Conservation (phyloP, 2,888 invertebrate species). For the Apocheima hispidaria region DNA sequence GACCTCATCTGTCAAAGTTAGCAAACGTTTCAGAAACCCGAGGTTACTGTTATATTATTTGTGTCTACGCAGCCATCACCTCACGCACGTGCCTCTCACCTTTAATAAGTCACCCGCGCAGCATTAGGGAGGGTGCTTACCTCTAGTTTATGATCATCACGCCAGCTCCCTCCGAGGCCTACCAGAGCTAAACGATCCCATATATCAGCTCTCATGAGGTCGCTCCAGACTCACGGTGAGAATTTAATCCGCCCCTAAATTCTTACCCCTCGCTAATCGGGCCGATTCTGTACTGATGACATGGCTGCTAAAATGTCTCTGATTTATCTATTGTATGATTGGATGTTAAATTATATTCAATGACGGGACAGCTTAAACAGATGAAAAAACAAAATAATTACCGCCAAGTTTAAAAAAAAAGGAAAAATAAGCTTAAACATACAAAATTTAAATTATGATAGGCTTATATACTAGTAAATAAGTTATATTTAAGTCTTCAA, state of each 20-base stretch:
- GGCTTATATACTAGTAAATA: too few relatives aligned
- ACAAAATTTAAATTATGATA: too few relatives aligned
- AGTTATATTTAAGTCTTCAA: too few relatives aligned
- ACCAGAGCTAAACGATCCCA: slow-evolving; percentile 39
- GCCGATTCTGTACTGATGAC: slow-evolving; percentile 36
- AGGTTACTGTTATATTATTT: background rate
- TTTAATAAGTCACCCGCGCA: slow-evolving; percentile 36
- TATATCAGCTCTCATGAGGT: slow-evolving; percentile 44
- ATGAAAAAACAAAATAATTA: too few relatives aligned
- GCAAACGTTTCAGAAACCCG: too few relatives aligned
- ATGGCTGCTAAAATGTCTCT: slow-evolving; percentile 21
- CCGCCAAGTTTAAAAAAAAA: too few relatives aligned
- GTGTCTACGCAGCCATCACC: background rate
- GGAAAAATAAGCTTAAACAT: too few relatives aligned
- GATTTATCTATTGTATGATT: slow-evolving; percentile 21
- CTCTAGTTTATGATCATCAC: slow-evolving; percentile 40
- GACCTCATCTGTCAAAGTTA: too few relatives aligned
- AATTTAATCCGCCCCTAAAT: slow-evolving; percentile 47
- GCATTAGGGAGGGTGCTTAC: slow-evolving; percentile 27
- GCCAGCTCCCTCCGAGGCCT: slow-evolving; percentile 36
- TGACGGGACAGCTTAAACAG: too few relatives aligned
- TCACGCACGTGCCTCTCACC: slow-evolving; percentile 2
- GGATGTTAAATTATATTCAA: background rate
- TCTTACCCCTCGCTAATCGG: slow-evolving; percentile 41
- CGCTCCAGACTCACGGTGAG: slow-evolving; percentile 34